Percentiles rank a stretch among this genome's conserved stretches.
Evolutionary conservation across 1,140 invertebrate genomes (phyloP).

Genomic region (Hycleus phaleratus): DNA sequence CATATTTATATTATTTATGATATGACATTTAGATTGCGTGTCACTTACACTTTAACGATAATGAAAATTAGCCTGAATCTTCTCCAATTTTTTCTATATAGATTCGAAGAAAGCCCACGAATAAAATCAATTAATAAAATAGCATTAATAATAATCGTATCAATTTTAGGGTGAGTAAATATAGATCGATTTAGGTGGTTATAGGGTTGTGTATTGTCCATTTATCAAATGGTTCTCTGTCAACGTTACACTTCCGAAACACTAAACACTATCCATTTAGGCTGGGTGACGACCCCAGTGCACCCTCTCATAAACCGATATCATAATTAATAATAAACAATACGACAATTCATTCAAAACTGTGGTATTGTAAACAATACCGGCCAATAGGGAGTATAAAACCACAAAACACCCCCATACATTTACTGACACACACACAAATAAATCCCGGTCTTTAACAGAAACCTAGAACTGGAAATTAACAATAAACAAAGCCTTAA

Average conservation of each 20-base stretch:
- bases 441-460: too few species aligned
- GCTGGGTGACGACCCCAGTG: background rate
- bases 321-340: conserved; percentile 16
- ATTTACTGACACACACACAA: too few species aligned
- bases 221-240: conserved; percentile 16
- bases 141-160: too few species aligned
- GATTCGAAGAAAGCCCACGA: too few species aligned
- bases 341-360: conserved; percentile 13
- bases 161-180: too few species aligned
- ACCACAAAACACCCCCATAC: conserved; percentile 4
- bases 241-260: conserved; percentile 12
- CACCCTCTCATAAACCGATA: conserved; percentile 9
- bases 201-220: background rate
- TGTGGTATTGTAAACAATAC: conserved; percentile 13
- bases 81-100: too few species aligned
- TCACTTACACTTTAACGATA: background rate
- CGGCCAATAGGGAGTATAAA: background rate
- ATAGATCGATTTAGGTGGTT: too few species aligned
- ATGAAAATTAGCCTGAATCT: too few species aligned
- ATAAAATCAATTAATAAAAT: too few species aligned
- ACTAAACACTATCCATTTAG: conserved; percentile 14
- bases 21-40: conserved; percentile 30
- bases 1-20: conserved; percentile 28
- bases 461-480: too few species aligned
- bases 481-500: background rate